phyloP scores from a whole-genome alignment of 2,113 vertebrate genomes.

The Synchiropus splendidus region DNA sequence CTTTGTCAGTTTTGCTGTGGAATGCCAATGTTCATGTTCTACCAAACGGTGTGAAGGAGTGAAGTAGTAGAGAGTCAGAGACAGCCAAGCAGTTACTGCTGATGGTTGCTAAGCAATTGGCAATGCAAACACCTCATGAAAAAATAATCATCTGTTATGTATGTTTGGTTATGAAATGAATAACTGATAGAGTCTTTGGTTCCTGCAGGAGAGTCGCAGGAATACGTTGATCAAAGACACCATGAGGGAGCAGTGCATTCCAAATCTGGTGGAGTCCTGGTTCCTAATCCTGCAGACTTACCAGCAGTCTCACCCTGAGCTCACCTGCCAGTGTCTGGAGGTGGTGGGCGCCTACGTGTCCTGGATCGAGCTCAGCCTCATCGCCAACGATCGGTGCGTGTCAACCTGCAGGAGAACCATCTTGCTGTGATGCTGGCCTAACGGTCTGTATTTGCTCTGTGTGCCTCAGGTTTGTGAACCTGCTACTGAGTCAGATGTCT shows the following conservation, averaged over 20 bases:
- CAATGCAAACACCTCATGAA: too few species aligned
- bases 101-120: neutral
- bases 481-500: constrained; percentile 96
- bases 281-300: constrained; percentile 95
- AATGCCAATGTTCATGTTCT: too few species aligned
- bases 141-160: too few species aligned
- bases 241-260: constrained; percentile 96
- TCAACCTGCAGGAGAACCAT: too few species aligned
- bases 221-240: constrained; percentile 92
- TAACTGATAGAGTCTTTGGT: neutral
- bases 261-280: constrained; percentile 94
- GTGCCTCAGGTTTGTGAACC: constrained; percentile 83
- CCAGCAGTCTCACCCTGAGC: constrained; percentile 86
- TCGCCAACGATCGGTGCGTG: constrained; percentile 90
- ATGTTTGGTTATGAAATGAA: neutral
- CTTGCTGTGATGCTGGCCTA: neutral
- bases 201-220: constrained; percentile 79
- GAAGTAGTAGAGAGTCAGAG: too few species aligned
- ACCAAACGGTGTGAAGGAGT: too few species aligned
- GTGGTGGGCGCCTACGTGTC: constrained; percentile 94
- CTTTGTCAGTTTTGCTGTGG: too few species aligned
- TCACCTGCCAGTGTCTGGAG: constrained; percentile 98
- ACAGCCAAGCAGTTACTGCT: neutral
- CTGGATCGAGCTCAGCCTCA: constrained; percentile 97
- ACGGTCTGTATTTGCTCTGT: neutral